phyloP scores from a whole-genome alignment of 2,888 invertebrate species.

The Meloe dianella region DNA sequence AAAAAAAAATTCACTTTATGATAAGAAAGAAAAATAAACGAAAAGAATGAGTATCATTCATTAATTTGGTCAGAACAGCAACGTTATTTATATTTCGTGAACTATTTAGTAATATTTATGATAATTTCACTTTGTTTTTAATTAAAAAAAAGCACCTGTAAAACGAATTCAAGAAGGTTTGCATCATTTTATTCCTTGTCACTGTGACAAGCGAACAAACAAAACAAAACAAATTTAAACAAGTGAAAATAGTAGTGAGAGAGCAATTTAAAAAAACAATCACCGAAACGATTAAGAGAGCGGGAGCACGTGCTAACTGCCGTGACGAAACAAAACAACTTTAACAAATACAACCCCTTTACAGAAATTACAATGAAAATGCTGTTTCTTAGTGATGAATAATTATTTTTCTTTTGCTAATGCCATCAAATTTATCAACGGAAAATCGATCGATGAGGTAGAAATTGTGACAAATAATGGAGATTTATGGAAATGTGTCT shows the following conservation, averaged over 20 bases:
- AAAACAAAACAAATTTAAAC: slow-evolving; percentile 37
- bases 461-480: slow-evolving; percentile 13
- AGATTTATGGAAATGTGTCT: slow-evolving; percentile 19
- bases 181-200: slow-evolving; percentile 14
- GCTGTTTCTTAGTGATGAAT: slow-evolving; percentile 17
- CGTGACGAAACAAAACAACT: slow-evolving; percentile 44
- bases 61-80: neutral
- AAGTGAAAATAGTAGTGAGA: slow-evolving; percentile 38
- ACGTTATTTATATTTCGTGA: neutral
- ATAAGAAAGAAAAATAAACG: neutral
- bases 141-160: slow-evolving; percentile 10
- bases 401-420: slow-evolving; percentile 32
- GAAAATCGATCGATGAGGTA: neutral
- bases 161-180: slow-evolving; percentile 11
- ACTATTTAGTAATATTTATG: neutral
- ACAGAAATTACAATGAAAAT: neutral
- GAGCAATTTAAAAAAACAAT: slow-evolving; percentile 46
- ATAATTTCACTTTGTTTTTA: neutral
- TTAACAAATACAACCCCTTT: slow-evolving; percentile 22
- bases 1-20: neutral
- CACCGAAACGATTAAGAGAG: slow-evolving; percentile 43
- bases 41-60: neutral
- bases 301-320: slow-evolving; percentile 44
- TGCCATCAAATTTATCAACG: slow-evolving; percentile 20
- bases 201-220: slow-evolving; percentile 24